Evolutionary conservation across 2,888 invertebrate species (phyloP).

Genomic region (Andrena trimmerana): DNA sequence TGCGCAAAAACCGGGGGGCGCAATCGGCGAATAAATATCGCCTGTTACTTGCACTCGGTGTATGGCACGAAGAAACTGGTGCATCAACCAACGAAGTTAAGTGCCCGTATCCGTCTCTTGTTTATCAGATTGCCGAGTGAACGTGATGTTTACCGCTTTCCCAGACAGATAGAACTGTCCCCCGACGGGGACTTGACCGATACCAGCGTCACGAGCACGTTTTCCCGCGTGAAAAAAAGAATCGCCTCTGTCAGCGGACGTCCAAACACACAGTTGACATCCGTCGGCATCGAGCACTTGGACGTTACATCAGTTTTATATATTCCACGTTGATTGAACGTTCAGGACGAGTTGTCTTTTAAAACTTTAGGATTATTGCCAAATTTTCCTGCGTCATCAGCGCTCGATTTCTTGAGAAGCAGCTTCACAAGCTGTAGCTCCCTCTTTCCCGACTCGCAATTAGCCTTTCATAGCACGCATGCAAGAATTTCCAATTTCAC

Average conservation of each 20-base stretch:
- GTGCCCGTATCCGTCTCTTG: conserved; percentile 29
- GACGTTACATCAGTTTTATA: background rate
- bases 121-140: conserved; percentile 18
- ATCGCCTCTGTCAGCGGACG: background rate
- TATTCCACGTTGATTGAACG: background rate
- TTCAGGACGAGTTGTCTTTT: too few relatives aligned
- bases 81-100: background rate
- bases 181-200: background rate
- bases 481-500: background rate
- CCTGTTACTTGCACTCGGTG: conserved; percentile 19
- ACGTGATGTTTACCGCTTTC: conserved; percentile 28
- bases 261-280: background rate
- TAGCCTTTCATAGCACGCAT: too few relatives aligned
- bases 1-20: conserved; percentile 13
- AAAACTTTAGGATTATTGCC: too few relatives aligned
- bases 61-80: conserved; percentile 4
- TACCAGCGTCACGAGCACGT: background rate
- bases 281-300: background rate
- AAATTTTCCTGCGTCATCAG: too few relatives aligned
- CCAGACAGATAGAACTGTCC: background rate
- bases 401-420: too few relatives aligned
- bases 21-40: conserved; percentile 34
- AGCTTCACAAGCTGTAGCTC: too few relatives aligned
- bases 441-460: too few relatives aligned
- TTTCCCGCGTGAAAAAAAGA: background rate